These are phyloP conservation scores for Anastrepha ludens DNA, from an alignment of 1,140 invertebrate genomes.

Conservation along the genomic window DNA sequence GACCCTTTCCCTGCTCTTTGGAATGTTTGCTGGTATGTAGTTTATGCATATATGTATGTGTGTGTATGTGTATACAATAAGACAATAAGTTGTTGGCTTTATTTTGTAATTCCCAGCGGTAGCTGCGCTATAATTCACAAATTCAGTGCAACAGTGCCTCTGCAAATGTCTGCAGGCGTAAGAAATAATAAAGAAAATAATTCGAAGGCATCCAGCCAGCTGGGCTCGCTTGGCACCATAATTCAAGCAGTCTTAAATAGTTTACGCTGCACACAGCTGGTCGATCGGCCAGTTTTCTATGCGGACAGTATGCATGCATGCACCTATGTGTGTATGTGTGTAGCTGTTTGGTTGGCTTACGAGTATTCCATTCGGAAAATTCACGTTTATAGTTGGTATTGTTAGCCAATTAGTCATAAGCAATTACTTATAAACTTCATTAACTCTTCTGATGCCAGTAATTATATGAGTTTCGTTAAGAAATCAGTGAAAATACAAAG, in stretches of 20 bases:
- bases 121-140: not conserved
- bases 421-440: slow-evolving; percentile 16
- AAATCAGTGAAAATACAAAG: not conserved
- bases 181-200: not conserved
- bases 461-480: not conserved
- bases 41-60: no score
- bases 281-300: no score
- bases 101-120: slow-evolving; percentile 9
- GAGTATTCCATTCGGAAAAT: not conserved
- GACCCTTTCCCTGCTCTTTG: no score
- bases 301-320: not conserved
- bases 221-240: not conserved
- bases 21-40: no score
- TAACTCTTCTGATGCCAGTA: not conserved
- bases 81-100: not conserved
- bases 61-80: not conserved
- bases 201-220: not conserved
- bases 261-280: not conserved
- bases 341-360: not conserved
- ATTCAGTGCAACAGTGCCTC: not conserved
- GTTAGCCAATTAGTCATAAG: slow-evolving; percentile 24
- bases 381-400: not conserved
- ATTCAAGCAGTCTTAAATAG: not conserved
- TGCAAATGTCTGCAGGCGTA: not conserved
- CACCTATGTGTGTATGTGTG: not conserved